Evolutionary conservation across 2,888 invertebrate species (phyloP), one percentile per base, ranked within the genome.

Genomic region (Stramonita haemastoma): DNA sequence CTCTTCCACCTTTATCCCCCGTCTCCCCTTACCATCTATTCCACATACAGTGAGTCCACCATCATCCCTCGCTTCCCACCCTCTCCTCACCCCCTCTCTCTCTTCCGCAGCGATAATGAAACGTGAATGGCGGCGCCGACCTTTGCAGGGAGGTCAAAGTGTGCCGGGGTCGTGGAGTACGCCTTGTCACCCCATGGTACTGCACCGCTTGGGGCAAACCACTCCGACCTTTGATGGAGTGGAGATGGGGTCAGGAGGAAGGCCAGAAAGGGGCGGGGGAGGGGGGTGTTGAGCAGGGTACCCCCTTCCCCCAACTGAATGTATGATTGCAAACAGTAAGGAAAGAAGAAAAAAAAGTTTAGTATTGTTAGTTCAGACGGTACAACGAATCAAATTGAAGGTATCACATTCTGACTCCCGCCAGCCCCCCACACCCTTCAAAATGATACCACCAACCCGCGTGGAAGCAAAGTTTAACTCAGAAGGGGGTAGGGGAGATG

Each of bases 81-180:
- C 17, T 15, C 19, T 17, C 32, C 15, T 19, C 17, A 32, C 77
- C 26, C 32, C 26, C 32, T 13, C 19, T 17, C 29, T 11, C 77
- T 13, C 32, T 32, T 77, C 32, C 34, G 73, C 77, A 79, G 77
- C 32, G 77, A 79, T 79, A 79, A 79, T 79, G 77, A 79, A 79
- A 32, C 77, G 32, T 79, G 77, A 79, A 79, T 79, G 77, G 77
- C 29, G 77, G 77, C 77, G 77, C 32, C 77, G 77, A 79, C 77
- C 77, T 79, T 79, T 32, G 32, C 29, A 79, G 32, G 26, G 77
- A 32, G 77, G 77, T 79, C 77, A 79, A 79, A 79, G 77, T 19
- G 77, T 79, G 19, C 77, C 32, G 77, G 26, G 77, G 77, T 79
- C 77, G 77, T 34, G 15, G 77, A 79, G 77, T 79, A 79, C 77